Conservation (phyloP, 2,113 vertebrate genomes). For the Mobula birostris region DNA sequence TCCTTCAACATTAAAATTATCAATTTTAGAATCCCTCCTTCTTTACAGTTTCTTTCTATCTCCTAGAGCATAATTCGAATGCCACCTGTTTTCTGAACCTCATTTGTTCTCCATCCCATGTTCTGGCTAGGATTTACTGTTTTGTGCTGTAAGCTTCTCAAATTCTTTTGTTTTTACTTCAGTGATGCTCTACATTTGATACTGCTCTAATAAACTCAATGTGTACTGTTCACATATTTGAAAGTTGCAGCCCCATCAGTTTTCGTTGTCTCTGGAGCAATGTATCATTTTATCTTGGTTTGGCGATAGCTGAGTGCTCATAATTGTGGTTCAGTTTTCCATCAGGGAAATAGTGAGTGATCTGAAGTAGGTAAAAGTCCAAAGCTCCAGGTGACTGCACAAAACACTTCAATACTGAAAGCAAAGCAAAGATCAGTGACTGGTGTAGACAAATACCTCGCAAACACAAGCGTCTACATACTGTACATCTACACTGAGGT, state of each 20-base stretch:
- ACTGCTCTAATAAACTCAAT: background rate
- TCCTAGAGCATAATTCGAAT: too few relatives aligned
- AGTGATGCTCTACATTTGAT: background rate
- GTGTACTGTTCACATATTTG: background rate
- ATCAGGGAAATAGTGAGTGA: background rate
- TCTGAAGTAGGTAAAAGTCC: background rate
- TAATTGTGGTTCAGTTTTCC: background rate
- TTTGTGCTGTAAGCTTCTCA: background rate
- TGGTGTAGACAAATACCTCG: background rate
- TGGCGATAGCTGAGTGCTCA: background rate
- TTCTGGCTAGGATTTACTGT: background rate
- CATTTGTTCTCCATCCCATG: background rate
- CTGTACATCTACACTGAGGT: background rate
- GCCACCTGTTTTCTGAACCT: background rate
- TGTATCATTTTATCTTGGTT: background rate
- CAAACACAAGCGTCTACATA: background rate
- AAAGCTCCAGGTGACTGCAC: background rate
- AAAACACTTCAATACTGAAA: background rate
- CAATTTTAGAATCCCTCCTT: background rate
- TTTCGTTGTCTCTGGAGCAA: background rate
- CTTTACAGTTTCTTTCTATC: background rate
- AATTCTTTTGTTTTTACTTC: background rate
- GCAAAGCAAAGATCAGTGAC: background rate
- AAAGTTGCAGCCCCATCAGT: background rate
- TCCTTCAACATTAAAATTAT: background rate